These are phyloP conservation scores for Sternotherus odoratus DNA, from an alignment of 2,797 vertebrate species.

Conservation along the genomic window DNA sequence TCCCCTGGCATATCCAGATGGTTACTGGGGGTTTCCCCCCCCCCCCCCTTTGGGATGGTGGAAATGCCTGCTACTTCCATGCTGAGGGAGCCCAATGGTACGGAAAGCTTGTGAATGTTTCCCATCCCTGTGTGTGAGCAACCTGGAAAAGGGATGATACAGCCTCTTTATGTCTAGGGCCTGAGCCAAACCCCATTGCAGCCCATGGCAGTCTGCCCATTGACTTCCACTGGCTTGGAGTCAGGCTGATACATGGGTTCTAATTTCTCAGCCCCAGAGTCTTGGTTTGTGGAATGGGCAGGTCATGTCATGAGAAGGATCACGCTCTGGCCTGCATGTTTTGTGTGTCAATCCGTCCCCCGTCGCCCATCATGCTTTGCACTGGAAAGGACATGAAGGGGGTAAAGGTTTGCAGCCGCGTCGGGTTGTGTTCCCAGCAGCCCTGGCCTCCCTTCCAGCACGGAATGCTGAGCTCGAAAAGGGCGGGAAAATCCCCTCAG, in stretches of 20 bases:
- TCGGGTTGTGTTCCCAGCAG: neutral
- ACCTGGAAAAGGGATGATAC: neutral
- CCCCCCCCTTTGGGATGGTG: neutral
- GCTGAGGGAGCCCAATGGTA: neutral
- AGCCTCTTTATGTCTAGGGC: neutral
- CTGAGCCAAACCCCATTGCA: neutral
- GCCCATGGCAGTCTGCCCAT: neutral
- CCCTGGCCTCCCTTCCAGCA: neutral
- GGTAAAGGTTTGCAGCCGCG: neutral
- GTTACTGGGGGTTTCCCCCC: no score
- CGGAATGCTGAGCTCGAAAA: neutral
- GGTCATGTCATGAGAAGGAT: neutral
- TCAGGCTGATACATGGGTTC: neutral
- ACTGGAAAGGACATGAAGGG: neutral
- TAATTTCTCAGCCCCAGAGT: neutral
- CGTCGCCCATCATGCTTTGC: no score
- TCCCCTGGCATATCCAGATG: neutral
- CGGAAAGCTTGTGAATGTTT: neutral
- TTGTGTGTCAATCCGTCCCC: no score
- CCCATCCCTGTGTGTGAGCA: neutral
- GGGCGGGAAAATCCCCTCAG: neutral
- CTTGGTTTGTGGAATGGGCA: neutral
- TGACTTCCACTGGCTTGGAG: neutral
- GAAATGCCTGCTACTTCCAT: neutral
- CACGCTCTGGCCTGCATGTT: neutral